These are phyloP conservation scores for Columba guinea DNA, from an alignment of 2,797 vertebrate species.

Conservation along the genomic window DNA sequence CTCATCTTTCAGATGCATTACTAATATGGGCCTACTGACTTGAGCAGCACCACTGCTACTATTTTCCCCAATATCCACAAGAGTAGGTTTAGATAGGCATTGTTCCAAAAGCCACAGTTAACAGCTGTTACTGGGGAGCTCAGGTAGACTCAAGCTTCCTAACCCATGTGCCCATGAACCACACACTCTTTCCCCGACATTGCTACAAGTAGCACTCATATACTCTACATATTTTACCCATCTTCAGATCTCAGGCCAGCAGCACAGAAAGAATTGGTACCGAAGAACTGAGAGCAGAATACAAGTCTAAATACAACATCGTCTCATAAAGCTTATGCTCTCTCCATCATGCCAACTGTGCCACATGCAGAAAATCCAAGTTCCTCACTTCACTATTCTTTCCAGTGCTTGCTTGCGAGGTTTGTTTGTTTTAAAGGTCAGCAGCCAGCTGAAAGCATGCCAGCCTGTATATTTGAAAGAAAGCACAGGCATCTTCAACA, in stretches of 20 bases:
- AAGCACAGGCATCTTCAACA: neutral
- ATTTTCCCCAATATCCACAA: neutral
- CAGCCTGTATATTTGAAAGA: neutral
- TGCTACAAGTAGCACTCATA: neutral
- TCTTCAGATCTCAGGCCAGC: neutral
- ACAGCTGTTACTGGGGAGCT: neutral
- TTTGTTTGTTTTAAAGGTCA: neutral
- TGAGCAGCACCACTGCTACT: neutral
- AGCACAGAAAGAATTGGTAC: neutral
- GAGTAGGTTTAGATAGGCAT: neutral
- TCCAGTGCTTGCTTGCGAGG: neutral
- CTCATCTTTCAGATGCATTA: neutral
- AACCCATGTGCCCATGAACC: rapidly evolving
- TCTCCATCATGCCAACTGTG: neutral
- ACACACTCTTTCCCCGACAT: neutral
- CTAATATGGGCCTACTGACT: neutral
- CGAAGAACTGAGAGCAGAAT: neutral
- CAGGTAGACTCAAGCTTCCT: neutral
- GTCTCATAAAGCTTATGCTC: neutral
- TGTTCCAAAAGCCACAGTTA: neutral
- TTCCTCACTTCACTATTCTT: neutral
- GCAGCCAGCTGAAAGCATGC: neutral
- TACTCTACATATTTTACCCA: neutral
- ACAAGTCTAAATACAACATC: neutral
- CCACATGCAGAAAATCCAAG: neutral